These are phyloP conservation scores for Brachionus manjavacas DNA, from an alignment of 1,140 invertebrate genomes.

Conservation along the genomic window DNA sequence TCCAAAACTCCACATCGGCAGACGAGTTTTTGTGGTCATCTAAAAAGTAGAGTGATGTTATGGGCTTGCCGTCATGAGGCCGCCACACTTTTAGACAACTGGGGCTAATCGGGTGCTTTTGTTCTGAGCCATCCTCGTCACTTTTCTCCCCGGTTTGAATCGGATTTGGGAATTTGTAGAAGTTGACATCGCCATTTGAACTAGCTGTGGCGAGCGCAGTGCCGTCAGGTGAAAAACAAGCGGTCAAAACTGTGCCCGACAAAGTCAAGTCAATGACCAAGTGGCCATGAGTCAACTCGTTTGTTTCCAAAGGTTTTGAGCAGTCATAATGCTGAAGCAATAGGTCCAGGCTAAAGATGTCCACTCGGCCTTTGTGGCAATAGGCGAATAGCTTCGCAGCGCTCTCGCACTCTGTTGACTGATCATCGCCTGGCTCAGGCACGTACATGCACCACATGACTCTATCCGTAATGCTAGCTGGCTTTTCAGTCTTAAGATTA, in stretches of 20 bases:
- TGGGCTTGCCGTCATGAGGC: conserved; percentile 76
- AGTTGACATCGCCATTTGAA: conserved; percentile 78
- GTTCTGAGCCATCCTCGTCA: conserved; percentile 60
- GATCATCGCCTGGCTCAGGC: conserved; percentile 62
- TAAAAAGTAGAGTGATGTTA: conserved; percentile 80
- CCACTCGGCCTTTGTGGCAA: background rate
- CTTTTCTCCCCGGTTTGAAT: conserved; percentile 52
- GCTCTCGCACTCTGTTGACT: conserved; percentile 49
- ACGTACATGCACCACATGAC: conserved; percentile 89
- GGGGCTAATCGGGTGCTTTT: conserved; percentile 34
- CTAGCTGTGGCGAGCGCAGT: conserved; percentile 82
- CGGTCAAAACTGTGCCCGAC: conserved; percentile 70
- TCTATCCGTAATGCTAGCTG: conserved; percentile 48
- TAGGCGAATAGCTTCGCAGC: conserved; percentile 56
- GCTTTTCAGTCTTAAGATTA: background rate
- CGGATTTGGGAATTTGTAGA: conserved; percentile 69
- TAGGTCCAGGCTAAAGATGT: conserved; percentile 27
- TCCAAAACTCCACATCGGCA: conserved; percentile 80
- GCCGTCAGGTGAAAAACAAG: conserved; percentile 84
- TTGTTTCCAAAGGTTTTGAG: background rate
- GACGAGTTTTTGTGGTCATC: conserved; percentile 79
- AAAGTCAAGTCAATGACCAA: conserved; percentile 45
- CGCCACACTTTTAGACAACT: conserved; percentile 81
- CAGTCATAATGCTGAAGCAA: background rate
- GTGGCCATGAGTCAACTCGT: background rate